Evolutionary conservation across 35 echinoderm and acorn worm species (phyloP), one percentile per base, ranked within the genome.

Genomic region (Ptychodera flava): DNA sequence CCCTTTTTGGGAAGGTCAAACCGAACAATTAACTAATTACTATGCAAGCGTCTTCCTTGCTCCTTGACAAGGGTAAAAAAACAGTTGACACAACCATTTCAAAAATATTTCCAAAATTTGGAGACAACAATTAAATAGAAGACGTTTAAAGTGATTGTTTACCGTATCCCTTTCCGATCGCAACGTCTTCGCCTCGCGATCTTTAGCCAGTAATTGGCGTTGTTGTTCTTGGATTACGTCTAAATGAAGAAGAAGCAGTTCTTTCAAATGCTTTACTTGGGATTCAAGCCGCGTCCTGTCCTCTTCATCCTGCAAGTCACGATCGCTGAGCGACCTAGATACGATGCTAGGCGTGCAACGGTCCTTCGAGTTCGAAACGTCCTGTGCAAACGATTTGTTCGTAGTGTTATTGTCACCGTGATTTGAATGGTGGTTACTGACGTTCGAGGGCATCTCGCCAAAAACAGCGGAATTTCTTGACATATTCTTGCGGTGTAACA

Each of bases 221-320:
- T 97, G 91, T 52, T 97, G 94, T 38, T 97, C 88, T 85, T 97
- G 91, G 83, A 97, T 97, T 10, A 97, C 88, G 85, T 97, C 94
- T 35, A 97, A 78, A 85, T 97, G 94, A 31, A 97, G 89, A 89
- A 97, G 84, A 76, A 91, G 93, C 77, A 97, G 78, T 29, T 89
- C 89, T 87, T 91, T 93, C 86, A 97, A 87, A 86, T 97, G 92
- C 16, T 85, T 81, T 33, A 93, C 90, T 82, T 97, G 45, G 6
- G 45, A 64, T 64, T 64, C 45, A 12, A 64, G 22, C 45, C 45
- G 45, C 22, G 45, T 64, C 45, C 45, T 64, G 6, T 64, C 45
- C 22, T 64, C 45, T 64, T 64, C 45, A 6, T 64, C 45, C 45
- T 64, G 45, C 6, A 64, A 64, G 6, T 6, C 22, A 12, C 22